phyloP scores from a whole-genome alignment of 2,888 invertebrate species.

The Noctua janthe region DNA sequence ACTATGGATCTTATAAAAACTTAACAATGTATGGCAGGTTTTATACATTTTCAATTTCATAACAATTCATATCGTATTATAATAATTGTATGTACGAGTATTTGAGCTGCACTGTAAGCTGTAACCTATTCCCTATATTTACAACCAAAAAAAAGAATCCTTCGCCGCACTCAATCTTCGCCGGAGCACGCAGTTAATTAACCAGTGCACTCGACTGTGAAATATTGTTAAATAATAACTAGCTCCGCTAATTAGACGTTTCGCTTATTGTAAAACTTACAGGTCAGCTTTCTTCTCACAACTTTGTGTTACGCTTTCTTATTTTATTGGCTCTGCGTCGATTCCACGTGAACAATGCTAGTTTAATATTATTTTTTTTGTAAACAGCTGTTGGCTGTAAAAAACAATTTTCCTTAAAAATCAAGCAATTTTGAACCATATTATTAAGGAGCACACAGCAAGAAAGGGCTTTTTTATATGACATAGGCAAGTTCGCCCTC shows the following conservation, averaged over 20 bases:
- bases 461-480: conserved; percentile 44
- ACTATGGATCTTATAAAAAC: neutral
- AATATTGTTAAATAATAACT: conserved; percentile 73
- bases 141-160: neutral
- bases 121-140: conserved; percentile 17
- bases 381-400: conserved; percentile 67
- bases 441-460: conserved; percentile 15
- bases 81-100: conserved; percentile 1
- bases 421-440: conserved; percentile 51
- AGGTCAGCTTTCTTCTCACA: conserved; percentile 63
- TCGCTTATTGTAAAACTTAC: conserved; percentile 71
- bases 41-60: conserved; percentile 7
- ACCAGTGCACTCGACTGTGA: conserved; percentile 68
- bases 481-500: conserved; percentile 67
- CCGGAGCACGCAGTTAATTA: conserved; percentile 66
- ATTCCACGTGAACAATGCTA: conserved; percentile 64
- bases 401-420: conserved; percentile 37
- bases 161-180: conserved; percentile 54
- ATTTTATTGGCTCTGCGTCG: conserved; percentile 62
- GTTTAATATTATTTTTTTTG: conserved; percentile 50
- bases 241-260: conserved; percentile 71
- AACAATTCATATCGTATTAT: neutral
- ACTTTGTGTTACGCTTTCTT: conserved; percentile 69
- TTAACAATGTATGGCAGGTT: neutral
- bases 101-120: neutral